A percentile compares a stretch with the other conserved stretches of the same genome.
Evolutionary conservation across 2,797 vertebrate species (phyloP).

Genomic region (Geotrypetes seraphini): DNA sequence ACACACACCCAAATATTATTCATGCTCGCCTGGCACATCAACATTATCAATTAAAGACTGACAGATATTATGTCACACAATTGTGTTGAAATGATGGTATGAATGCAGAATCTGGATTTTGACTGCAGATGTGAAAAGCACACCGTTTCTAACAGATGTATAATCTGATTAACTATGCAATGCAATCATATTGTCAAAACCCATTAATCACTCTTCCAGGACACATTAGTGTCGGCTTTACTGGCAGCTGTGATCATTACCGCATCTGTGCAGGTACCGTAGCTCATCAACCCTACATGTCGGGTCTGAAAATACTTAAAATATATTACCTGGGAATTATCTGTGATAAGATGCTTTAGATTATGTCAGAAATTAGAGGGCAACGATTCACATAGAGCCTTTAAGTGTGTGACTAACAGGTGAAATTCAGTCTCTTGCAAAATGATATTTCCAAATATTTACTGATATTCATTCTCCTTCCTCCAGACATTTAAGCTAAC

Average conservation of each 20-base stretch:
- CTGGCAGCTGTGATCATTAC: constrained; percentile 52
- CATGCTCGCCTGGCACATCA: no score
- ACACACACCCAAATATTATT: no score
- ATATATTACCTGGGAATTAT: not conserved
- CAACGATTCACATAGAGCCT: no score
- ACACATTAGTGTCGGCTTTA: constrained; percentile 39
- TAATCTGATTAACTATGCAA: constrained; percentile 64
- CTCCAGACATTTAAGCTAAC: no score
- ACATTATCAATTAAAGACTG: no score
- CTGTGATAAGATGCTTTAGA: not conserved
- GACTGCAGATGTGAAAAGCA: constrained; percentile 49
- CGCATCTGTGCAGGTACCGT: constrained; percentile 19
- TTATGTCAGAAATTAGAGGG: no score
- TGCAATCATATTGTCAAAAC: constrained; percentile 63
- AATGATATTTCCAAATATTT: no score
- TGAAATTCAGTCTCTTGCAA: no score
- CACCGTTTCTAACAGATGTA: constrained; percentile 54
- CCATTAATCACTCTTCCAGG: constrained; percentile 62
- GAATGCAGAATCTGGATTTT: constrained; percentile 41
- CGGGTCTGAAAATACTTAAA: constrained; percentile 1
- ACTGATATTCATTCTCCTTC: no score
- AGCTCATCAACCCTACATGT: constrained; percentile 8
- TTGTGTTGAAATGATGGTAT: constrained; percentile 34
- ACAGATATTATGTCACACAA: not conserved
- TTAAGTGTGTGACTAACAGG: no score